Base-by-base conservation (phyloP, 1,140 invertebrate species). In the Hermatobates lingyangjiaoensis region DNA sequence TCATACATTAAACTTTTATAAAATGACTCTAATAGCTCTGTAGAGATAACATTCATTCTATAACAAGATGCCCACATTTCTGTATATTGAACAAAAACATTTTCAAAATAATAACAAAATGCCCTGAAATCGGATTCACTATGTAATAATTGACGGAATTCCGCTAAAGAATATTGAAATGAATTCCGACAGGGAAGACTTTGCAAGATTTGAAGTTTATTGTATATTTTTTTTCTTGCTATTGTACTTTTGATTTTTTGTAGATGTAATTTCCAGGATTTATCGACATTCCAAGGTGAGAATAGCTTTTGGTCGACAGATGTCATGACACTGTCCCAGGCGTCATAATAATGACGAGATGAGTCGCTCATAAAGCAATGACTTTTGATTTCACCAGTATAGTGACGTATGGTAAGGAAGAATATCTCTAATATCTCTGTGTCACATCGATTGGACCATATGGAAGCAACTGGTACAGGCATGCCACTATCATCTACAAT, bases 401-500 rank as follows among this genome's bases (percentile, higher is more conserved):
- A 23, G 15, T 25, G 10, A 40, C 45, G 48, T 15, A 54, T 7
- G 2, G 25, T 27, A 4, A 14, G 3, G 21, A 53, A 44, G 20
- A 53, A 46, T 25, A 53, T 27, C 26, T 28, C 21, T 24, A 53
- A 26, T 2, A 23, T 49, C 14, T 27, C 40, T 24, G 34, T 34
- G 45, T 54, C 38, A 23, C 26, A 30, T 25, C 21, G 26, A 42
- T 48, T 46, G n/a, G 42, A 27, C 23, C 55, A 55, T 20, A 45
- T 51, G 45, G 27, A 44, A 26, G 52, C 53, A 24, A 40, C 46
- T 15, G 55, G 55, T 45, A 50, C 51, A 24, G 25, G 42, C 48
- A 51, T 38, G 2, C 54, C 48, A 28, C 27, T 54, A 45, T 56
- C 52, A 44, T 55, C 51, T n/a, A 52, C 42, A 15, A 56, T 52